These are phyloP conservation scores for Vireo altiloquus DNA, from an alignment of 2,113 vertebrate genomes.

Conservation along the genomic window DNA sequence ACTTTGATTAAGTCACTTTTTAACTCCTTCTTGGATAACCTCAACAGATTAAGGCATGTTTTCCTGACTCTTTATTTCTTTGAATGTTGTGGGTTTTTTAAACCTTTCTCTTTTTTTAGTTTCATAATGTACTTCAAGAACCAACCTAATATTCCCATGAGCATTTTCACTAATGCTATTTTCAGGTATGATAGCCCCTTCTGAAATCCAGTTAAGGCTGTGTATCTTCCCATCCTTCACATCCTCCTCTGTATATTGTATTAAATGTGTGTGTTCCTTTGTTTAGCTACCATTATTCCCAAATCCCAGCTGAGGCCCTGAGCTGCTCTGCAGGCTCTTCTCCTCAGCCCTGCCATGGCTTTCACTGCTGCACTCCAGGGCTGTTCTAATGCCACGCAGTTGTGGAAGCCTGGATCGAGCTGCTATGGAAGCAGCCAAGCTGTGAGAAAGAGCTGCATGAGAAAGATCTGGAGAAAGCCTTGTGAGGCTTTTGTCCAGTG, in stretches of 20 bases:
- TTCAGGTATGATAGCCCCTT: background rate
- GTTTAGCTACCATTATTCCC: background rate
- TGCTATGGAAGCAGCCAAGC: background rate
- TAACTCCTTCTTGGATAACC: slow-evolving; percentile 46
- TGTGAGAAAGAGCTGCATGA: background rate
- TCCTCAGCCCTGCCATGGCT: accelerated
- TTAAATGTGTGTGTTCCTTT: background rate
- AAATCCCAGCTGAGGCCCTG: background rate
- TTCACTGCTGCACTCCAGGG: background rate
- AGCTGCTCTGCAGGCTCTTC: background rate
- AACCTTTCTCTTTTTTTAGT: background rate
- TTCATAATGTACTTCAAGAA: background rate
- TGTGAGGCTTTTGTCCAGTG: background rate
- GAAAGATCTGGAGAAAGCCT: background rate
- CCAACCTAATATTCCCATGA: accelerated
- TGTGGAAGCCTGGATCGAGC: background rate
- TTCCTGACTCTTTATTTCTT: background rate
- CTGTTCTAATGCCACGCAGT: background rate
- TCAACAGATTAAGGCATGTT: background rate
- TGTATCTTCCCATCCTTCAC: background rate
- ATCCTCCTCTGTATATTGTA: background rate
- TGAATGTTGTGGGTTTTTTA: background rate
- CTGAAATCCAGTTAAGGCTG: background rate
- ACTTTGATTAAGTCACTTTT: slow-evolving; percentile 42
- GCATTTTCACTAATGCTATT: background rate